Evolutionary conservation across 1,140 invertebrate genomes (phyloP).

Genomic region (Idris sp.): DNA sequence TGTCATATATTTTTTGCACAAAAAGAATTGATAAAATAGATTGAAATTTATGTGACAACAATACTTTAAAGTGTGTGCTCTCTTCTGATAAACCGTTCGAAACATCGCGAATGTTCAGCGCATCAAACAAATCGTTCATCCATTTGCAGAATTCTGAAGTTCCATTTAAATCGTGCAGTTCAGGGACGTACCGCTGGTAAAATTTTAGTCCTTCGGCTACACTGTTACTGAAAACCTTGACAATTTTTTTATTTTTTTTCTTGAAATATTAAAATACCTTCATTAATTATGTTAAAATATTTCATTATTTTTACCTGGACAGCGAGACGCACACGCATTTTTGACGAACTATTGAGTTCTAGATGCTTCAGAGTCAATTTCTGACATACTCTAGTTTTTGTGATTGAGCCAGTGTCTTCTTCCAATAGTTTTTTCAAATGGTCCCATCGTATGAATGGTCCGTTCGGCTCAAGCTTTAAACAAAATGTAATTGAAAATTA

Average conservation of each 20-base stretch:
- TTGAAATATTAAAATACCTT: background rate
- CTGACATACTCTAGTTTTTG: conserved; percentile 3
- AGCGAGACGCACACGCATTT: conserved; percentile 4
- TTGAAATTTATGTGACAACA: background rate
- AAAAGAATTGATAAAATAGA: conserved; percentile 1
- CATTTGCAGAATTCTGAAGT: conserved; percentile 14
- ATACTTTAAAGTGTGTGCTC: background rate
- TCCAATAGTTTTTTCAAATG: too few relatives aligned
- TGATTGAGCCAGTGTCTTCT: too few relatives aligned
- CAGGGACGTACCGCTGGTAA: background rate
- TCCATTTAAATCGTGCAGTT: background rate
- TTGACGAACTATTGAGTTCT: conserved; percentile 1
- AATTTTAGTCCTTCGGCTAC: background rate
- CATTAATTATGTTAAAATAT: background rate
- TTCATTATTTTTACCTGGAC: background rate
- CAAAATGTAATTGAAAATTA: too few relatives aligned
- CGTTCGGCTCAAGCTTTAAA: too few relatives aligned
- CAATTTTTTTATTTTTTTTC: too few relatives aligned
- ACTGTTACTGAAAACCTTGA: conserved; percentile 15
- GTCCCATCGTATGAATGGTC: too few relatives aligned
- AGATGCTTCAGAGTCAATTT: conserved; percentile 4
- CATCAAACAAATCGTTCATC: conserved; percentile 24
- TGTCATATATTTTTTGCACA: background rate
- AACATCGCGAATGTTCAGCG: conserved; percentile 2
- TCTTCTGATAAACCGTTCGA: background rate